Percentiles rank a stretch among this genome's conserved stretches.
These are phyloP conservation scores for Hyperoplus lanceolatus DNA, from an alignment of 2,797 vertebrate species.

Conservation along the genomic window DNA sequence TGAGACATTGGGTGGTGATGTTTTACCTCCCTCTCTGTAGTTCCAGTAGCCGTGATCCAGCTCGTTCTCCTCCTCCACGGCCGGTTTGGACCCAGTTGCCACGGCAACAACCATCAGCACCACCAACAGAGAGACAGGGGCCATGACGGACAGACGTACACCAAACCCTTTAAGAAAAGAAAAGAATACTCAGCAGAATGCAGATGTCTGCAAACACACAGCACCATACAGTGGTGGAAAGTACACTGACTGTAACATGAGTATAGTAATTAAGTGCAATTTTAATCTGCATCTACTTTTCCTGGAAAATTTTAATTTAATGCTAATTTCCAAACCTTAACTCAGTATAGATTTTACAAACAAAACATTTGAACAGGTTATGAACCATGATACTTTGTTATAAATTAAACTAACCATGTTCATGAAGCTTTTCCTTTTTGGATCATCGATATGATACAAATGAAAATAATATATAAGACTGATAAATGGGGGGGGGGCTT, in stretches of 20 bases:
- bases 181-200: slow-evolving; percentile 3
- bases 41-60: slow-evolving; percentile 87
- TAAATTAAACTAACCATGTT: background rate
- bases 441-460: background rate
- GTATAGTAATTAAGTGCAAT: background rate
- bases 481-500: background rate
- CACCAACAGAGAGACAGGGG: slow-evolving; percentile 64
- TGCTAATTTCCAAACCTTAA: background rate
- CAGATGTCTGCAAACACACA: slow-evolving; percentile 22
- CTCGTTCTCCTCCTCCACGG: slow-evolving; percentile 80
- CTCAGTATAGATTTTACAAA: background rate
- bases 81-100: slow-evolving; percentile 68
- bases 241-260: background rate
- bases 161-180: slow-evolving; percentile 16
- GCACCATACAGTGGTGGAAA: slow-evolving; percentile 11
- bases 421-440: background rate
- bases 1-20: slow-evolving; percentile 10
- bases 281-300: background rate
- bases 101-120: slow-evolving; percentile 71
- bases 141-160: slow-evolving; percentile 63
- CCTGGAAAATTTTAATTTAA: background rate
- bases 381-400: background rate
- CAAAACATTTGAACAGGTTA: background rate
- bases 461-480: background rate
- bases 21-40: slow-evolving; percentile 89